phyloP scores from a whole-genome alignment of 2,888 invertebrate genomes.

The Polyommatus iphigenia region DNA sequence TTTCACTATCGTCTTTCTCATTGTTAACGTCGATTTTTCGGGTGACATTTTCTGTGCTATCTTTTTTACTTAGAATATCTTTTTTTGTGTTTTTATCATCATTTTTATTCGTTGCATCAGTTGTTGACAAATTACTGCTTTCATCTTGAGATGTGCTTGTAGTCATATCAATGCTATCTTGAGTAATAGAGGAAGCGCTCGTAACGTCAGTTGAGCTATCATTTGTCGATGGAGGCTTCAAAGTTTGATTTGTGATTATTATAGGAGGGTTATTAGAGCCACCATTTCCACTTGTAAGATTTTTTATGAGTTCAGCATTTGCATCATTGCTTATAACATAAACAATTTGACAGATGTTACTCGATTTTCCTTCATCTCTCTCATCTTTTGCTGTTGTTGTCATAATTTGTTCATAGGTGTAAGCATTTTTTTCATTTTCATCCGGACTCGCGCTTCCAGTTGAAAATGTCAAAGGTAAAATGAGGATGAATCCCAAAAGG shows the following conservation, averaged over 20 bases:
- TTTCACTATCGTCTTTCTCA: neutral
- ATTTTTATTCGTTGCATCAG: neutral
- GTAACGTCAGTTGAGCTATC: neutral
- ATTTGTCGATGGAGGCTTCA: neutral
- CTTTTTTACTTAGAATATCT: neutral
- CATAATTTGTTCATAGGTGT: slow-evolving; percentile 3
- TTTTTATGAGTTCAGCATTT: slow-evolving; percentile 17
- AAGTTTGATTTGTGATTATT: slow-evolving; percentile 5
- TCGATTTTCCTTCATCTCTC: neutral
- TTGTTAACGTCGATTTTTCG: neutral
- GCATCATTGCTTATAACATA: slow-evolving; percentile 19
- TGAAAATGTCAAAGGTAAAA: neutral
- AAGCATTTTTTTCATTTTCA: neutral
- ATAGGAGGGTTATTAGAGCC: slow-evolving; percentile 5
- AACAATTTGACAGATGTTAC: slow-evolving; percentile 16
- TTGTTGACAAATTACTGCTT: neutral
- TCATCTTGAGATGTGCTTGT: neutral
- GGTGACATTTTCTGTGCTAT: neutral
- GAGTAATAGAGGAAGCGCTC: neutral
- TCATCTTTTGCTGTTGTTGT: slow-evolving; percentile 5
- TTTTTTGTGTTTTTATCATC: neutral
- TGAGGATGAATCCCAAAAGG: slow-evolving; percentile 8
- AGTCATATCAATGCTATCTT: neutral
- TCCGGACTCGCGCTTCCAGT: neutral
- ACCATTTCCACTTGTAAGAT: slow-evolving; percentile 19